Evolutionary conservation across 2,888 invertebrate species (phyloP).

Genomic region (Geotrupes spiniger): DNA sequence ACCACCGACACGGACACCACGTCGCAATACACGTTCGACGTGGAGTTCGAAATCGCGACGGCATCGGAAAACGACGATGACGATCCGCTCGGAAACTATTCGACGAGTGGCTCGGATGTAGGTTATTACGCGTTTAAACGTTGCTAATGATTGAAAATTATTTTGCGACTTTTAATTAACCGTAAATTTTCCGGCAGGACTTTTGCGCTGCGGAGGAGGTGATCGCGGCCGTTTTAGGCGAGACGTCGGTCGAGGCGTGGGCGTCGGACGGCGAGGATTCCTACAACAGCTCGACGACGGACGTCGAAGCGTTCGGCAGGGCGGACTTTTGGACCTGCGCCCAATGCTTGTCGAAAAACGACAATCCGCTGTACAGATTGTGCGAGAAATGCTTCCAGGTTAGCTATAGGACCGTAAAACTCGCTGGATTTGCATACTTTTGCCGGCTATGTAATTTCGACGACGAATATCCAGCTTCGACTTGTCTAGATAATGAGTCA

Average conservation of each 20-base stretch:
- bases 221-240: constrained; percentile 42
- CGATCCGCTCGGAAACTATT: constrained; percentile 45
- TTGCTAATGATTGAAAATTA: too few relatives aligned
- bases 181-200: constrained; percentile 18
- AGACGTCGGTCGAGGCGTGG: constrained; percentile 44
- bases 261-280: constrained; percentile 47
- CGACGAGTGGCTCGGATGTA: constrained; percentile 51
- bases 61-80: constrained; percentile 12
- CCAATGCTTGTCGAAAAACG: constrained; percentile 60
- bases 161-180: constrained; percentile 2
- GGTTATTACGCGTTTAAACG: too few relatives aligned
- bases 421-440: constrained; percentile 19
- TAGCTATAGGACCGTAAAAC: constrained; percentile 27
- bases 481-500: too few relatives aligned
- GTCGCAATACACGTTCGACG: constrained; percentile 36
- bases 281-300: constrained; percentile 37
- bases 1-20: constrained; percentile 45
- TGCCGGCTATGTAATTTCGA: constrained; percentile 10
- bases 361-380: constrained; percentile 63
- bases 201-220: constrained; percentile 34
- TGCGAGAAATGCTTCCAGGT: constrained; percentile 73
- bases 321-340: constrained; percentile 65
- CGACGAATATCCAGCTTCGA: too few relatives aligned
- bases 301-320: constrained; percentile 46
- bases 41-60: constrained; percentile 36